Base-by-base conservation (phyloP, 2,888 invertebrate genomes). In the Drosophila mettleri region DNA sequence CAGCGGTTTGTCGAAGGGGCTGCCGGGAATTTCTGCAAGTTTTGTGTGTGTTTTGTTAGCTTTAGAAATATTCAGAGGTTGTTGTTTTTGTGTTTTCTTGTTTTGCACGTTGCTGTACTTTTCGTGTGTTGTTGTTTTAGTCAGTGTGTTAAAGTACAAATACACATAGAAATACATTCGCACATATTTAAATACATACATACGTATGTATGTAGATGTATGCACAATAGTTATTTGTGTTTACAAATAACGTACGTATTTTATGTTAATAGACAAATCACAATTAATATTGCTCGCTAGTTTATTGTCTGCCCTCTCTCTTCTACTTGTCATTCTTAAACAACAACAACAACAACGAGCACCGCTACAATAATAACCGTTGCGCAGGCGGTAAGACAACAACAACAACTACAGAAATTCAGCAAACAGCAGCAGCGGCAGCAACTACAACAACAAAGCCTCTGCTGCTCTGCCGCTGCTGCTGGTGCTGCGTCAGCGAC, bases 181-280 rank as follows among this genome's bases (percentile, higher is more conserved):
- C 16, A 64, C 20, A 46, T 29, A 74, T 20, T 24, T 24, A 59
- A 16, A 20, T 34, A 58, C 18, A 57, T 24, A 60, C 45, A 45
- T 10, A 38, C 57, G n/a, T n/a, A n/a, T n/a, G n/a, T n/a, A n/a
- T n/a, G n/a, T n/a, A n/a, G n/a, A n/a, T n/a, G n/a, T n/a, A n/a
- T n/a, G n/a, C n/a, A n/a, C n/a, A n/a, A n/a, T n/a, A 51, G 18
- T 45, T 45, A 45, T 27, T 41, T 41, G 41, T 22, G 14, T 24
- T n/a, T 22, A 41, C 22, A 22, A 22, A 41, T 34, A 31, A 39
- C 38, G 14, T 22, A 53, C 43, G 22, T 51, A 68, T 70, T 86
- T 87, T 80, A 82, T 89, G 89, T 80, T 85, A 87, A 89, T 87
- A 81, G 71, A 89, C 80, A 80, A 86, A 78, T 80, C 69, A 88